Percentiles rank a stretch among this genome's conserved stretches.
These are phyloP conservation scores for Margaritifera margaritifera DNA, from an alignment of 2,888 invertebrate species.

Conservation along the genomic window DNA sequence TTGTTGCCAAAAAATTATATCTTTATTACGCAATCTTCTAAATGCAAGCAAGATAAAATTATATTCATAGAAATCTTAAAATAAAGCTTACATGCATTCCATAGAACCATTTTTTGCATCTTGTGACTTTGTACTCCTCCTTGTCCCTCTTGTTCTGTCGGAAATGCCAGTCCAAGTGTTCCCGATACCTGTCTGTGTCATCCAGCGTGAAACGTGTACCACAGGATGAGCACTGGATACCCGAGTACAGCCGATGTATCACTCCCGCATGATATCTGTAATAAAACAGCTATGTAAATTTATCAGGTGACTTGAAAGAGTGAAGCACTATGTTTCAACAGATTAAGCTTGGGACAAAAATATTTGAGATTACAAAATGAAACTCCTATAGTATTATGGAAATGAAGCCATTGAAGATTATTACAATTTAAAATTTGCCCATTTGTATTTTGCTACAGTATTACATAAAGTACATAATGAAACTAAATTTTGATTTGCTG, in stretches of 20 bases:
- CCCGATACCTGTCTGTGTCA: conserved; percentile 83
- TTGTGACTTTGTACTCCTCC: conserved; percentile 85
- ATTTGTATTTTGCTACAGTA: too few species aligned
- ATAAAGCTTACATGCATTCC: conserved; percentile 75
- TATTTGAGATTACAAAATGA: too few species aligned
- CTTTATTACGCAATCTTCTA: too few species aligned
- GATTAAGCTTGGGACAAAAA: too few species aligned
- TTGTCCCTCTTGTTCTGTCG: conserved; percentile 89
- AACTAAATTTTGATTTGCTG: too few species aligned
- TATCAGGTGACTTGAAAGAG: not conserved
- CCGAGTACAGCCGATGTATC: conserved; percentile 81
- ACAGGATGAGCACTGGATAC: conserved; percentile 97
- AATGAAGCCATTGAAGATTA: too few species aligned
- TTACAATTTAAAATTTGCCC: too few species aligned
- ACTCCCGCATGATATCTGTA: conserved; percentile 83
- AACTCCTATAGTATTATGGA: too few species aligned
- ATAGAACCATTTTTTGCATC: conserved; percentile 92
- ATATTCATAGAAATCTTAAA: not conserved
- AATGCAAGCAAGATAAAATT: too few species aligned
- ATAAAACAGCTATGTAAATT: not conserved
- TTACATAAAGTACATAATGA: too few species aligned
- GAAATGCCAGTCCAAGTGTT: conserved; percentile 99
- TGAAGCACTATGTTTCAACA: too few species aligned
- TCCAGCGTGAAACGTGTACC: conserved; percentile 94
- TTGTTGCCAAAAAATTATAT: not conserved